Percentiles rank a stretch among this genome's conserved stretches.
Conservation (phyloP, 2,113 vertebrate genomes). For the Ochotona curzoniae region DNA sequence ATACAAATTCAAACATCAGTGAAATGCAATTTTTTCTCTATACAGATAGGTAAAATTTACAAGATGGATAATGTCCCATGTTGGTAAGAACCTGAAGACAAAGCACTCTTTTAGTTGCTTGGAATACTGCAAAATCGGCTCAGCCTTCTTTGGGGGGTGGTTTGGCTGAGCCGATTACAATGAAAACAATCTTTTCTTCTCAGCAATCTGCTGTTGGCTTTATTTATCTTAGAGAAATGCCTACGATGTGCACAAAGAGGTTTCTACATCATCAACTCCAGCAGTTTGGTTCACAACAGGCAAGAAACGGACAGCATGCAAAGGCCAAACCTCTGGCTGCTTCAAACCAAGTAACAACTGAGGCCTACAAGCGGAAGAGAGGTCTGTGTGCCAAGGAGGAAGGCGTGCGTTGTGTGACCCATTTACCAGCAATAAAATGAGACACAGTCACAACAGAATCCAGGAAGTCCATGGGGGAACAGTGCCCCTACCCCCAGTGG, state of each 20-base stretch:
- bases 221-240: not conserved
- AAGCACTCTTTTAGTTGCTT: not conserved
- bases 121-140: not conserved
- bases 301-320: not conserved
- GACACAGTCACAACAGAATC: not conserved
- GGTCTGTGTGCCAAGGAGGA: not conserved
- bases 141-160: not conserved
- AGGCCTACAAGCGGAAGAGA: not conserved
- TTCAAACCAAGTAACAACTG: not conserved
- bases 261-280: not conserved
- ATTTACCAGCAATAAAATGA: not conserved
- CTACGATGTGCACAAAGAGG: not conserved
- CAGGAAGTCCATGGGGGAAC: fast-evolving
- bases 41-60: not conserved
- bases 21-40: not conserved
- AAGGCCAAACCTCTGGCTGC: not conserved
- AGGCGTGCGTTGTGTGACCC: not conserved
- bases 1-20: not conserved
- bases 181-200: not conserved
- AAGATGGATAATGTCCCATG: not conserved
- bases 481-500: not conserved
- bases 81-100: not conserved
- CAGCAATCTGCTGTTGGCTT: not conserved
- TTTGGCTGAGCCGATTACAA: not conserved
- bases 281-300: not conserved